These are phyloP conservation scores for Dendrophyllia cribrosa DNA, from an alignment of 64 coral and sea anemone genomes.

Conservation along the genomic window DNA sequence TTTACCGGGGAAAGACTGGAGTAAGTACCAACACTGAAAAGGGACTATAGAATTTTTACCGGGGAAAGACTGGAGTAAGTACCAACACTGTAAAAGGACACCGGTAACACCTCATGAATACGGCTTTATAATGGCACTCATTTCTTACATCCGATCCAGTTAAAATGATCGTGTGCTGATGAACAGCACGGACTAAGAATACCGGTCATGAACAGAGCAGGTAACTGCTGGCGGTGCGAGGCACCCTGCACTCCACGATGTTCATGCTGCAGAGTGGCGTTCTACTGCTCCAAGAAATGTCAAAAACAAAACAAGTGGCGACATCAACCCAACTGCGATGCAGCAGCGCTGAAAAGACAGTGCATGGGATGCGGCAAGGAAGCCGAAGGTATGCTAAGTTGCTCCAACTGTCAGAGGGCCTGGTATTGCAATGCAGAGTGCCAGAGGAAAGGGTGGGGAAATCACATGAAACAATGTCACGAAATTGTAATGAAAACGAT, in stretches of 20 bases:
- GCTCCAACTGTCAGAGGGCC: slow-evolving; percentile 35
- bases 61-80: too few species aligned
- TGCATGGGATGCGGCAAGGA: not conserved
- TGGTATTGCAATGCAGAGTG: slow-evolving; percentile 50
- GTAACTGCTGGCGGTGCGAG: slow-evolving; percentile 23
- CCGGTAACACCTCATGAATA: too few species aligned
- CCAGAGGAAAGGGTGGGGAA: not conserved
- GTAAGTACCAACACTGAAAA: too few species aligned
- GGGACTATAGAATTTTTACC: too few species aligned
- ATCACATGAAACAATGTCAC: slow-evolving; percentile 4
- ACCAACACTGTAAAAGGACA: too few species aligned
- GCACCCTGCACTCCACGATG: slow-evolving; percentile 1
- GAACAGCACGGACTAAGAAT: too few species aligned
- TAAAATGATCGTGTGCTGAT: slow-evolving; percentile 17
- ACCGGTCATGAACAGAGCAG: slow-evolving; percentile 3
- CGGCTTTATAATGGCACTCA: too few species aligned
- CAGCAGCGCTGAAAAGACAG: slow-evolving; percentile 18
- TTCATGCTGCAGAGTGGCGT: slow-evolving; percentile 35
- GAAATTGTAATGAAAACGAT: not conserved
- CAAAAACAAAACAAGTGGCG: slow-evolving; percentile 61
- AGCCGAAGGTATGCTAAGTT: slow-evolving; percentile 7
- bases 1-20: too few species aligned
- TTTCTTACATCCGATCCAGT: too few species aligned
- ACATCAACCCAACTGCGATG: slow-evolving; percentile 53
- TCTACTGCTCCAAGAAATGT: slow-evolving; percentile 41